A percentile compares a stretch with the other conserved stretches of the same genome.
These are phyloP conservation scores for Athalia cordata DNA, from an alignment of 2,888 invertebrate species.

Conservation along the genomic window DNA sequence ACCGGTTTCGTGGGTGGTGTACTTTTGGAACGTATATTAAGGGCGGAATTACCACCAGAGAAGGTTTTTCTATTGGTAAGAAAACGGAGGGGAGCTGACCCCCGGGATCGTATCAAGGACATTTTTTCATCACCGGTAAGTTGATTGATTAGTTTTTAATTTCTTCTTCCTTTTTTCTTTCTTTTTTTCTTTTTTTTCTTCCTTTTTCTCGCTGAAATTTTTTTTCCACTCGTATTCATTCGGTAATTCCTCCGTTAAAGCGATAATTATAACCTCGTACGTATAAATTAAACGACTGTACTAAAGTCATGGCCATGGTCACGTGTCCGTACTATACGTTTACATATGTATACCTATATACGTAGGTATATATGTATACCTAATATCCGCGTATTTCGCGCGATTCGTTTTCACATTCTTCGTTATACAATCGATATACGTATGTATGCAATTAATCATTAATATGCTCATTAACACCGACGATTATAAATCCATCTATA, in stretches of 20 bases:
- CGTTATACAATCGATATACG: not conserved
- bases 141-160: not conserved
- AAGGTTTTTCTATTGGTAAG: conserved; percentile 56
- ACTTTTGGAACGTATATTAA: conserved; percentile 56
- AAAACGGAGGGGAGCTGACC: conserved; percentile 52
- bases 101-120: conserved; percentile 51
- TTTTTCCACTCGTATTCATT: not conserved
- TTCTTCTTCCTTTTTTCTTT: too few species aligned
- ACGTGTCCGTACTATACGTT: not conserved
- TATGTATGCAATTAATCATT: not conserved
- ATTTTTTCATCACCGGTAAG: conserved; percentile 58
- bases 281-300: too few species aligned
- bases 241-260: not conserved
- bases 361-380: too few species aligned
- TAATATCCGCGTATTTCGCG: not conserved
- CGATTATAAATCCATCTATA: too few species aligned
- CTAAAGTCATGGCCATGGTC: conserved; percentile 24
- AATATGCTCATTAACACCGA: too few species aligned
- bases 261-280: too few species aligned
- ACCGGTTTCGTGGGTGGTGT: conserved; percentile 61
- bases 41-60: conserved; percentile 55
- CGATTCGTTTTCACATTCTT: not conserved
- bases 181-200: too few species aligned
- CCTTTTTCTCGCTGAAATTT: not conserved
- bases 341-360: too few species aligned